Conservation (phyloP, 2,888 invertebrate species). For the Nudaria mundana region DNA sequence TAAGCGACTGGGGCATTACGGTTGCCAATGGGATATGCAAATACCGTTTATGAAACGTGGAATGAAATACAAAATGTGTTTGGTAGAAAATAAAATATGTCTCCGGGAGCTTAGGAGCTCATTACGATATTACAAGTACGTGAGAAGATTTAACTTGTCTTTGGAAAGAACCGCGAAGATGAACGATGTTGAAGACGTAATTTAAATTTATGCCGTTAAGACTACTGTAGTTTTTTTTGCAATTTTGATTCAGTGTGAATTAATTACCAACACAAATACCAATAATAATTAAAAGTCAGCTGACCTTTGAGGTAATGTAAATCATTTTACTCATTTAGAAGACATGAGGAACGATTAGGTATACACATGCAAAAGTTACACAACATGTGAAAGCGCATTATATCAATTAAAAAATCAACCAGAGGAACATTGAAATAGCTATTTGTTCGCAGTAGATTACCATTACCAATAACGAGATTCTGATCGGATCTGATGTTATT, state of each 20-base stretch:
- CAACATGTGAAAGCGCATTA: no score
- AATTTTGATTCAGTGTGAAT: no score
- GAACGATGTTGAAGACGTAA: constrained; percentile 36
- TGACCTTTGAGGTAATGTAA: no score
- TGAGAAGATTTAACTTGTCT: constrained; percentile 71
- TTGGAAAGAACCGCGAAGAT: constrained; percentile 48
- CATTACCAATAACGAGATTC: constrained; percentile 70
- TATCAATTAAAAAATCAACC: constrained; percentile 24
- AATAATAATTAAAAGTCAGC: no score
- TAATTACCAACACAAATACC: no score
- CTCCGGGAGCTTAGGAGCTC: constrained; percentile 66
- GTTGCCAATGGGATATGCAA: constrained; percentile 75
- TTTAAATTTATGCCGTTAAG: constrained; percentile 24
- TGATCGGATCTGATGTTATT: constrained; percentile 74
- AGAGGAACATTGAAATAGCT: constrained; percentile 50
- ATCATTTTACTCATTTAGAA: no score
- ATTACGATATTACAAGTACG: constrained; percentile 76
- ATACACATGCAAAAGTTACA: no score
- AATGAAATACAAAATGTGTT: constrained; percentile 79
- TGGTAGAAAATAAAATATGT: constrained; percentile 76
- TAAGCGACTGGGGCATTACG: constrained; percentile 80
- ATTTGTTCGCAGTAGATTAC: constrained; percentile 67
- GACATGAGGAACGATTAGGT: no score
- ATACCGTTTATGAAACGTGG: constrained; percentile 78
- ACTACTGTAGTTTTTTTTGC: no score